These are phyloP conservation scores for Autographa gamma DNA, from an alignment of 2,888 invertebrate genomes.

Conservation along the genomic window DNA sequence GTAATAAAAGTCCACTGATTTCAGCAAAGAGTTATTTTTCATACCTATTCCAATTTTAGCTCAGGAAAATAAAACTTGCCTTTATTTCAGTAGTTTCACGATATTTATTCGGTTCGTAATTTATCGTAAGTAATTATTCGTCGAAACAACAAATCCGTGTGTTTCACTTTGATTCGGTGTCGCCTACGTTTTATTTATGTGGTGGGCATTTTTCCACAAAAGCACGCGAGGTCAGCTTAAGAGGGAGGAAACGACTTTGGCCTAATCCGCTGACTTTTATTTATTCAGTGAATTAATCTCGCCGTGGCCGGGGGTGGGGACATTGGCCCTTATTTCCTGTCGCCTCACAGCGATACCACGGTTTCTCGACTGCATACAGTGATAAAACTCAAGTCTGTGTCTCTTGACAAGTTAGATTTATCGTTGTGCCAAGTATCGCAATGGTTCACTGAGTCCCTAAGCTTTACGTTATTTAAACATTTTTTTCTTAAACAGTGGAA, in stretches of 20 bases:
- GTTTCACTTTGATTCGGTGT: slow-evolving; percentile 80
- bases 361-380: slow-evolving; percentile 76
- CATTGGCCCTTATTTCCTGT: slow-evolving; percentile 82
- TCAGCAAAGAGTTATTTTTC: slow-evolving; percentile 39
- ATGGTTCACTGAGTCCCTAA: slow-evolving; percentile 52
- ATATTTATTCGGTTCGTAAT: slow-evolving; percentile 41
- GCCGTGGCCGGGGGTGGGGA: slow-evolving; percentile 77
- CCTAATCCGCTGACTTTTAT: slow-evolving; percentile 89
- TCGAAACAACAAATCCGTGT: slow-evolving; percentile 64
- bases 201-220: slow-evolving; percentile 85
- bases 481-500: background rate
- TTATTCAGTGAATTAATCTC: slow-evolving; percentile 89
- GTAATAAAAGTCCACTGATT: slow-evolving; percentile 36
- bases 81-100: slow-evolving; percentile 15
- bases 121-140: slow-evolving; percentile 58
- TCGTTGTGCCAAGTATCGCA: slow-evolving; percentile 64
- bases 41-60: background rate
- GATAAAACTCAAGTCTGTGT: slow-evolving; percentile 74
- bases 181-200: slow-evolving; percentile 84
- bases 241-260: slow-evolving; percentile 88
- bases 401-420: slow-evolving; percentile 76
- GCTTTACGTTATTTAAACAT: slow-evolving; percentile 36
- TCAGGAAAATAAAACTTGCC: slow-evolving; percentile 13
- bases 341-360: slow-evolving; percentile 72
- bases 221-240: slow-evolving; percentile 88